Percentiles rank a stretch among this genome's conserved stretches.
Conservation (phyloP, 1,140 invertebrate genomes). For the Nasonia longicornis region DNA sequence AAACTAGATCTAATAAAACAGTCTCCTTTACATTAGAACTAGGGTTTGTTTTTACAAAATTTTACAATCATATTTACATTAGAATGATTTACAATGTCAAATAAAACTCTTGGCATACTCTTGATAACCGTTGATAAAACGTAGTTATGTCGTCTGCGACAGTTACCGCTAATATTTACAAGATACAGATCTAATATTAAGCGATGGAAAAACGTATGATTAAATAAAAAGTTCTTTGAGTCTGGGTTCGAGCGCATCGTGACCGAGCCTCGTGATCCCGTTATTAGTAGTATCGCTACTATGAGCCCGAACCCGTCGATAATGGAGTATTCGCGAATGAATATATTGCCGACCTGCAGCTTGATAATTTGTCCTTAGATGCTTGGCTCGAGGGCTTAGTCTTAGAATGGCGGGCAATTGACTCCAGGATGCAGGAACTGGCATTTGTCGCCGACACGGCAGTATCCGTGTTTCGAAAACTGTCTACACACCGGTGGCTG, state of each 20-base stretch:
- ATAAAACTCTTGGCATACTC: constrained; percentile 39
- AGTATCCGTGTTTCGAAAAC: constrained; percentile 81
- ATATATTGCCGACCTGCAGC: constrained; percentile 42
- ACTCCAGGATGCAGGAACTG: constrained; percentile 81
- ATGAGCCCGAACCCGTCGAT: too few relatives aligned
- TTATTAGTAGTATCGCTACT: background rate
- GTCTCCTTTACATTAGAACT: constrained; percentile 43
- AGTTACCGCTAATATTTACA: constrained; percentile 36
- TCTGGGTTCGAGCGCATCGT: background rate
- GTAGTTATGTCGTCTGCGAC: background rate
- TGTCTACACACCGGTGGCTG: constrained; percentile 76
- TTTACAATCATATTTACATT: constrained; percentile 43
- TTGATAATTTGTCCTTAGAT: constrained; percentile 7
- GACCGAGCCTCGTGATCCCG: background rate
- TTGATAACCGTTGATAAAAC: constrained; percentile 21
- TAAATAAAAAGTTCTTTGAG: background rate
- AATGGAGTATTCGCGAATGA: background rate
- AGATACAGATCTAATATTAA: constrained; percentile 9
- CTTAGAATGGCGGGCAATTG: constrained; percentile 71
- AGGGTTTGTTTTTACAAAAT: constrained; percentile 44
- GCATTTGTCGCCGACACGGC: constrained; percentile 82
- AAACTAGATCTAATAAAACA: constrained; percentile 43
- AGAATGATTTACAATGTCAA: constrained; percentile 44
- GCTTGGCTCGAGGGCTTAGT: background rate
- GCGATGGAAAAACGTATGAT: background rate